Base-by-base conservation (phyloP, 2,797 vertebrate species). In the Anguilla anguilla region DNA sequence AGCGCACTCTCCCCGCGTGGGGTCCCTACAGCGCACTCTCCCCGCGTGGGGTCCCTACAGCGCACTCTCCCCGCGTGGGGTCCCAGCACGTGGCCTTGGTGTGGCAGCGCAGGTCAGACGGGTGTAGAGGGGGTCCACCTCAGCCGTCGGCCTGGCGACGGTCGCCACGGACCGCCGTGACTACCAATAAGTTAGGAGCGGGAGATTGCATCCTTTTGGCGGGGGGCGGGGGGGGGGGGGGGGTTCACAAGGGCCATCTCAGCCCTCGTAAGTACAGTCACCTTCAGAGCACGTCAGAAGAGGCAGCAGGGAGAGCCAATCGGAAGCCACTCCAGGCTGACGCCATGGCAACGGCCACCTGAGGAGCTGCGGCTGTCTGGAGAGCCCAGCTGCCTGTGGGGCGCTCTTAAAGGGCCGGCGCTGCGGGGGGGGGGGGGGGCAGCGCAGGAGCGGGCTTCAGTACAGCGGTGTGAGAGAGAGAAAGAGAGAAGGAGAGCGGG, bases 341-440 rank as follows among this genome's bases (percentile, higher is more conserved):
- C 91, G 49, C 95, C 94, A 95, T 96, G 92, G 95, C 92, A 96
- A 96, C 96, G 67, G 92, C 91, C 91, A 88, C 92, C 92, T 1
- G 0, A 85, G 88, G 90, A 86, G 89, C 86, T 55, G 74, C 86
- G 53, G n/a, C 53, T 85, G 82, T 49, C 53, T 57, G 55, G 67
- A 85, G 90, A 90, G 0, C 84, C 72, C 57, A 59, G 83, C 53
- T 82, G 57, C 72, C 79, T 85, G 57, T 15, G 13, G 49, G 69
- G 81, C 25, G 35, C 59, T 46, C 67, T 69, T 25, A 74, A n/a
- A 88, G 79, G 31, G 84, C 69, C 25, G 55, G 83, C 64, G 9
- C 35, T 19, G 28, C 25, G n/a, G 15, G 86, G 25, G 17, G 5
- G 5, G 28, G 55, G 17, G 46, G 13, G 3, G 46, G 31, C n/a